Conservation (phyloP, 2,113 vertebrate genomes). For the Malurus melanocephalus region DNA sequence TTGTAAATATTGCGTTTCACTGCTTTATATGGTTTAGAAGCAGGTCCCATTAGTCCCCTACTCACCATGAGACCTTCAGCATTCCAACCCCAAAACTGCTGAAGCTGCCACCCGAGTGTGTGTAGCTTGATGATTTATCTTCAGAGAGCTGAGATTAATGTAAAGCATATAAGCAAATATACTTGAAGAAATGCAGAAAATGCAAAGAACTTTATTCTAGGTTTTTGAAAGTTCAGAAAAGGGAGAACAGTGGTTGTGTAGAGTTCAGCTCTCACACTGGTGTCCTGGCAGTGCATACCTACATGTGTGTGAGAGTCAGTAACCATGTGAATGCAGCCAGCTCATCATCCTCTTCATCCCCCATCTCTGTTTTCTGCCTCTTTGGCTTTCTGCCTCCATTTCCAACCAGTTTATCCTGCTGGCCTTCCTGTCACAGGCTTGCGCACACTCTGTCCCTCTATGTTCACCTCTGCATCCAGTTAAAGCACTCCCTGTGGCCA, state of each 20-base stretch:
- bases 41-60: neutral
- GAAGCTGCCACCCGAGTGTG: neutral
- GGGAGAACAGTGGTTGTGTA: neutral
- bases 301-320: rapidly evolving
- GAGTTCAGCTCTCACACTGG: neutral
- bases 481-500: neutral
- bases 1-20: neutral
- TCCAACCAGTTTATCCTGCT: neutral
- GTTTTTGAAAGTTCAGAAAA: neutral
- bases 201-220: neutral
- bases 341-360: neutral
- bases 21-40: rapidly evolving
- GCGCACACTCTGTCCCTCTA: rapidly evolving
- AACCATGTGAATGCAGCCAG: rapidly evolving
- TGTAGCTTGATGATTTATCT: neutral
- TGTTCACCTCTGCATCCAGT: neutral
- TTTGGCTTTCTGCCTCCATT: neutral
- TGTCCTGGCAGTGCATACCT: too few relatives aligned
- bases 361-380: neutral
- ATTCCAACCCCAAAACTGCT: neutral
- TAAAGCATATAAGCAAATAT: neutral
- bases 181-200: neutral
- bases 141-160: neutral
- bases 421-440: neutral
- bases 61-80: neutral